phyloP scores from a whole-genome alignment of 1,140 invertebrate genomes.

The Ips nitidus region DNA sequence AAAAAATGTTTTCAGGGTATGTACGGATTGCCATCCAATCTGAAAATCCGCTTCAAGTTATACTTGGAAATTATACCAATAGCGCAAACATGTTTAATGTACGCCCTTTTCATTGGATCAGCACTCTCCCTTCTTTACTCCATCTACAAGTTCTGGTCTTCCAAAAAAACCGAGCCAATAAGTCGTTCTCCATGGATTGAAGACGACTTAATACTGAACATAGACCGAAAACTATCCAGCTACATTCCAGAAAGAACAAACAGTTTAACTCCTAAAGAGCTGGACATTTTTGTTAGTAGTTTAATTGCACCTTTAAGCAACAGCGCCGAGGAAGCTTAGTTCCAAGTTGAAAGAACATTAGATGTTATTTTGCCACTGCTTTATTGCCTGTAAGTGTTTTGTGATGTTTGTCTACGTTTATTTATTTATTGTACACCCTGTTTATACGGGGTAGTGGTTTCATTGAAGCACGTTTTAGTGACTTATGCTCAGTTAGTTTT shows the following conservation, averaged over 20 bases:
- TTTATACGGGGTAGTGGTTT: too few species aligned
- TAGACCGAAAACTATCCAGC: constrained; percentile 44
- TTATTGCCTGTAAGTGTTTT: too few species aligned
- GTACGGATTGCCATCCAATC: constrained; percentile 61
- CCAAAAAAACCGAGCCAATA: constrained; percentile 18
- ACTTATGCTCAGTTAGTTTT: too few species aligned
- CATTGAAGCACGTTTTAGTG: too few species aligned
- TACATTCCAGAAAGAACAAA: constrained; percentile 41
- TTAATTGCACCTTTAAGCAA: constrained; percentile 43
- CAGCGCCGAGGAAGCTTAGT: neutral
- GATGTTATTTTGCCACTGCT: too few species aligned
- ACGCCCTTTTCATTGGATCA: constrained; percentile 60
- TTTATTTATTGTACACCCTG: too few species aligned
- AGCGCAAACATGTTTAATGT: constrained; percentile 60
- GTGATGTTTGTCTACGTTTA: too few species aligned
- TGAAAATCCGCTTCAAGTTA: constrained; percentile 67
- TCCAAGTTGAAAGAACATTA: too few species aligned
- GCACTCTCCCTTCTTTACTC: constrained; percentile 55
- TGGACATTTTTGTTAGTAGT: constrained; percentile 48
- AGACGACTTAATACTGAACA: constrained; percentile 39
- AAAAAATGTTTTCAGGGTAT: constrained; percentile 60
- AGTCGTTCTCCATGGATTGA: constrained; percentile 41
- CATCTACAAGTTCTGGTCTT: constrained; percentile 41
- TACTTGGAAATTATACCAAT: constrained; percentile 71
- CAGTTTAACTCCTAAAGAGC: constrained; percentile 43